Conservation (phyloP, 2,113 vertebrate genomes). For the Nerophis lumbriciformis region DNA sequence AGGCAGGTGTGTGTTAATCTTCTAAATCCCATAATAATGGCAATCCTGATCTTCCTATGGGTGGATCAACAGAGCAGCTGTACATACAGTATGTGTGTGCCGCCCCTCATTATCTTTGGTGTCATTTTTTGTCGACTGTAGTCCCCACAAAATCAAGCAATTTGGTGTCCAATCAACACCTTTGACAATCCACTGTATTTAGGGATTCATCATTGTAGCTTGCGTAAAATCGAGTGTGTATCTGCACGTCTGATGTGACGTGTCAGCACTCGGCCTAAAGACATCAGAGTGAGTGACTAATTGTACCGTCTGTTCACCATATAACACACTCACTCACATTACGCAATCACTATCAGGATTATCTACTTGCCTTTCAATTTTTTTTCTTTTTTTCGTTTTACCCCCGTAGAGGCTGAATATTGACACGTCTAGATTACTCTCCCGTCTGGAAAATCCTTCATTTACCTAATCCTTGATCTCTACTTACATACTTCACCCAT, state of each 20-base stretch:
- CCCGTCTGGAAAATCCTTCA: slow-evolving; percentile 38
- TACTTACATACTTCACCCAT: slow-evolving; percentile 17
- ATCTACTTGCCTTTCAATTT: slow-evolving; percentile 40
- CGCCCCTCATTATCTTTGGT: no score
- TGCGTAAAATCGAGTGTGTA: neutral
- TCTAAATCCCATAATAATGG: slow-evolving; percentile 54
- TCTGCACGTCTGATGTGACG: slow-evolving; percentile 40
- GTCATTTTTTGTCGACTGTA: no score
- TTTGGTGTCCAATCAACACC: neutral
- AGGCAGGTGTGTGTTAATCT: slow-evolving; percentile 59
- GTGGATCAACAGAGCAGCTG: slow-evolving; percentile 46
- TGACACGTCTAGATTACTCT: slow-evolving; percentile 47
- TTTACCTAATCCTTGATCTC: slow-evolving; percentile 41
- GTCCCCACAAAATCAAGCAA: no score
- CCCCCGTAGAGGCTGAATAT: slow-evolving; percentile 35
- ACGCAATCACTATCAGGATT: slow-evolving; percentile 50
- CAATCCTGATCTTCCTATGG: slow-evolving; percentile 35
- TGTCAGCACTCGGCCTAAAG: slow-evolving; percentile 27
- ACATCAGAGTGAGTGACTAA: slow-evolving; percentile 53
- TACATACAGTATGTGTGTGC: neutral
- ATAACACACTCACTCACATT: slow-evolving; percentile 43
- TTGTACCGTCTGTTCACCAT: slow-evolving; percentile 45
- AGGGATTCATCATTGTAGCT: neutral
- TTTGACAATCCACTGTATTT: neutral
- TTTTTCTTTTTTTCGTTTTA: neutral